Conservation (phyloP, 2,797 vertebrate species). For the Alca torda region DNA sequence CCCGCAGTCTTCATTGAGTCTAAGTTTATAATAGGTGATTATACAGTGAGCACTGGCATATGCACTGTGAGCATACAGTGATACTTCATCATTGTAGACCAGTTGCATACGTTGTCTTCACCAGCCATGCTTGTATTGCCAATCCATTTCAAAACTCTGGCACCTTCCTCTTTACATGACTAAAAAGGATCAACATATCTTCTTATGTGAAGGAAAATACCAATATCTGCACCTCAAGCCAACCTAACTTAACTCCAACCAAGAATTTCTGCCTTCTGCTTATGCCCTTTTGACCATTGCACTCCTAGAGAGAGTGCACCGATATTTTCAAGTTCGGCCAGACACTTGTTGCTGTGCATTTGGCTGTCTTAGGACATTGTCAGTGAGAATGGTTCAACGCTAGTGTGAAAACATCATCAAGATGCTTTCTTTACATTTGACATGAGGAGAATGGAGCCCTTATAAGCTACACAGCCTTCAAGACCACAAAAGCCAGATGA, state of each 20-base stretch:
- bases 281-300: background rate
- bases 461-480: background rate
- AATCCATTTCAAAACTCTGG: background rate
- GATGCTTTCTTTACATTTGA: background rate
- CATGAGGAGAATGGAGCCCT: background rate
- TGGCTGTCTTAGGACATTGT: background rate
- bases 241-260: background rate
- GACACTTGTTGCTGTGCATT: background rate
- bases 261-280: background rate
- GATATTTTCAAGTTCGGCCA: background rate
- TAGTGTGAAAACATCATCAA: background rate
- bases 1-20: background rate
- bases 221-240: background rate
- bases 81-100: background rate
- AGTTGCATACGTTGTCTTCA: background rate
- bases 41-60: background rate
- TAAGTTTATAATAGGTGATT: background rate
- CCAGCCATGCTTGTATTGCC: background rate
- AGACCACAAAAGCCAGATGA: background rate
- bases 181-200: background rate
- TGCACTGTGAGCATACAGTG: background rate
- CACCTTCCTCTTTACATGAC: background rate
- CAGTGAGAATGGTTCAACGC: background rate
- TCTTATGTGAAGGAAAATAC: background rate
- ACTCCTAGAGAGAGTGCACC: fast-evolving